A percentile compares a stretch with the other conserved stretches of the same genome.
These are phyloP conservation scores for Esox niger DNA, from an alignment of 2,113 vertebrate genomes.

Conservation along the genomic window DNA sequence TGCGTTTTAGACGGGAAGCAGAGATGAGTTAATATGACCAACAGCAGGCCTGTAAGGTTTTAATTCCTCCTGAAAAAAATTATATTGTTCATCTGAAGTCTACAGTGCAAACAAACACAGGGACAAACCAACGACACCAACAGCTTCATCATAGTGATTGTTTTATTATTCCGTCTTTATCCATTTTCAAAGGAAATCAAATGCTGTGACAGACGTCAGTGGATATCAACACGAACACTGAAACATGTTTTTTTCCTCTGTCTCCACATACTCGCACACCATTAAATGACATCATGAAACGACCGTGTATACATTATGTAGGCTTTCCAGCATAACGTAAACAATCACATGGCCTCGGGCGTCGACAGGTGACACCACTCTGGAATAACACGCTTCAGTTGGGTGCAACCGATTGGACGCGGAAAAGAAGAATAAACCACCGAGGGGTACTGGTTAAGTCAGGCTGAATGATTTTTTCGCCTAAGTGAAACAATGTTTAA, in stretches of 20 bases:
- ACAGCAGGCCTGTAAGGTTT: too few species aligned
- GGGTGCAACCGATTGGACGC: not conserved
- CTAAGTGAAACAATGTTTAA: too few species aligned
- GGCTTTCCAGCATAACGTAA: conserved; percentile 11
- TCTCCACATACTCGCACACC: conserved; percentile 1
- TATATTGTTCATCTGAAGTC: too few species aligned
- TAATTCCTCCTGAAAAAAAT: too few species aligned
- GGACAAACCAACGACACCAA: too few species aligned
- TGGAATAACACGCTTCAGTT: not conserved
- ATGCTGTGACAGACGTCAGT: conserved; percentile 9
- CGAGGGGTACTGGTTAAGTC: too few species aligned
- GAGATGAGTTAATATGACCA: too few species aligned
- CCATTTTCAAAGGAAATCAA: not conserved
- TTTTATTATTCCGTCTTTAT: conserved; percentile 21
- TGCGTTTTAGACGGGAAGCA: not conserved
- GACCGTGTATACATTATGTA: not conserved
- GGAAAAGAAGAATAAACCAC: too few species aligned
- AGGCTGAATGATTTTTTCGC: too few species aligned
- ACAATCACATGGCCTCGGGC: conserved; percentile 2
- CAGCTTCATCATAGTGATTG: not conserved
- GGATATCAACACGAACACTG: not conserved
- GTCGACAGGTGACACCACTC: not conserved
- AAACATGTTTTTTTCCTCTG: not conserved
- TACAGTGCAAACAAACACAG: too few species aligned
- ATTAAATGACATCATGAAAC: not conserved